Base-by-base conservation (phyloP, 2,888 invertebrate genomes). In the Micoletzkya japonica region DNA sequence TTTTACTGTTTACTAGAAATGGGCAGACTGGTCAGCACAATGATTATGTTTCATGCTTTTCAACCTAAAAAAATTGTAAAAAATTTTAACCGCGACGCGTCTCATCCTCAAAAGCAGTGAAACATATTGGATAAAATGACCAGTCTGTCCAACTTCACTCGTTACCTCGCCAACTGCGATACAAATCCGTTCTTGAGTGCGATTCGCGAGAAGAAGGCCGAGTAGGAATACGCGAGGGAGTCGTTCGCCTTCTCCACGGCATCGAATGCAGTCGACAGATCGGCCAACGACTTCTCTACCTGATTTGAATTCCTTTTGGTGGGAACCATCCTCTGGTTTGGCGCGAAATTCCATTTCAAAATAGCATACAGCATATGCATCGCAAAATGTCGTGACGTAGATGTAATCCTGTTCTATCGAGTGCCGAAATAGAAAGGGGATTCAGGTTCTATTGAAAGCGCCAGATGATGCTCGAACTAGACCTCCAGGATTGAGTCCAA, bases 161-260 rank as follows among this genome's bases (percentile, higher is more conserved):
- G 26, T 20, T n/a, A 67, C 67, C 32, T 90, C 0, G 92, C 91
- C 84, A 92, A 91, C 2, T 90, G 88, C 0, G 95, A 87, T 24
- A 95, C 89, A 54, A 89, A 89, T 71, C 88, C 87, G 78, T 88
- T 86, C 49, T 88, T 83, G 39, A 87, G 88, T 82, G 88, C 87
- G 72, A 92, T 87, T 82, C 91, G 89, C 28, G 88, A 87, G 80
- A 89, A 88, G 10, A 89, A 82, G 81, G 91, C 90, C 28, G 93
- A 90, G 76, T 90, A 90, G 75, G 90, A 90, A 72, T 91, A 88
- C 80, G 92, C 90, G 34, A 93, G 88, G 74, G 88, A 88, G 0
- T 90, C 89, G 87, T 94, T 95, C 77, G 91, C 90, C 0, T 91
- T 89, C 86, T 95, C 95, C 59, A 90, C 89, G 73, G 88, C 90